Percentiles rank a stretch among this genome's conserved stretches.
phyloP scores from a whole-genome alignment of 2,888 invertebrate species.

The Platynereis dumerilii region DNA sequence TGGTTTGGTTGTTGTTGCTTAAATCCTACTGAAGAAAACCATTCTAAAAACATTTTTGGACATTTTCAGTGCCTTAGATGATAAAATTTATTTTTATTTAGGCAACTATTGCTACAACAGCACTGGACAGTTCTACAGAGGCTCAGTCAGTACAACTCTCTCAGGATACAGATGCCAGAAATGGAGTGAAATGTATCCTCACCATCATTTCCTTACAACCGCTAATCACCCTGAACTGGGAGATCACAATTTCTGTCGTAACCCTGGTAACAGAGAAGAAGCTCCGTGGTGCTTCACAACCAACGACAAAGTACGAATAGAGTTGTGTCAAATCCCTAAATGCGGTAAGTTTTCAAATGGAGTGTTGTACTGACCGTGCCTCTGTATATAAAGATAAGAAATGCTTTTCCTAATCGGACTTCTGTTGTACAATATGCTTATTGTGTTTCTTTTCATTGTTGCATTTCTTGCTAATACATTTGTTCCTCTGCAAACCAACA shows the following conservation, averaged over 20 bases:
- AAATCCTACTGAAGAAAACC: too few relatives aligned
- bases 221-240: constrained; percentile 84
- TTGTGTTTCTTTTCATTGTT: too few relatives aligned
- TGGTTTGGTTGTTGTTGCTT: too few relatives aligned
- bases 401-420: too few relatives aligned
- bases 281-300: constrained; percentile 86
- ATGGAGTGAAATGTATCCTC: constrained; percentile 72
- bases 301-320: constrained; percentile 70
- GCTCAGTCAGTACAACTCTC: constrained; percentile 69
- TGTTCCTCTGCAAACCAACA: too few relatives aligned
- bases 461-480: too few relatives aligned
- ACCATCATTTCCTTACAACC: constrained; percentile 77
- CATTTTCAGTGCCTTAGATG: too few relatives aligned
- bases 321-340: constrained; percentile 85
- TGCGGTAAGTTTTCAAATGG: too few relatives aligned
- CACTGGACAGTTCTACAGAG: constrained; percentile 79
- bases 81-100: neutral
- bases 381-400: too few relatives aligned
- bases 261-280: constrained; percentile 81
- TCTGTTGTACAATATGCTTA: too few relatives aligned
- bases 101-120: constrained; percentile 81
- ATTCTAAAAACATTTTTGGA: too few relatives aligned
- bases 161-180: constrained; percentile 75
- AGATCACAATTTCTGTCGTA: constrained; percentile 84
- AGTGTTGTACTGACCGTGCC: too few relatives aligned